Percentiles rank a stretch among this genome's conserved stretches.
phyloP scores from a whole-genome alignment of 2,797 vertebrate genomes.

The Taenioides sp. region DNA sequence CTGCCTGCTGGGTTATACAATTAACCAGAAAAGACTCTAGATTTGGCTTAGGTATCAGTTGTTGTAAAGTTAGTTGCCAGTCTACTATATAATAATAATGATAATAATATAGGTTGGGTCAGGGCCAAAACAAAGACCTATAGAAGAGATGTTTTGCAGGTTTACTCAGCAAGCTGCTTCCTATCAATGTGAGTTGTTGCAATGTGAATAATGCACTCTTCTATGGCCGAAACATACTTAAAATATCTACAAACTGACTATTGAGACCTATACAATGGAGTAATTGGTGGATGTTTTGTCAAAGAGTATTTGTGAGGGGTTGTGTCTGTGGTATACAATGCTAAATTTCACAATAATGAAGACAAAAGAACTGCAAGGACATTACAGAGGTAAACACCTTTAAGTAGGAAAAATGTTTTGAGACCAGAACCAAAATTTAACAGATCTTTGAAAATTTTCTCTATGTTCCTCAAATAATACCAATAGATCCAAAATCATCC shows the following conservation, averaged over 20 bases:
- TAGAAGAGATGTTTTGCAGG: slow-evolving; percentile 44
- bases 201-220: slow-evolving; percentile 24
- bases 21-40: slow-evolving; percentile 25
- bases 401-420: background rate
- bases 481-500: background rate
- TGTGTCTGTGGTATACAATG: slow-evolving; percentile 20
- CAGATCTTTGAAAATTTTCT: too few relatives aligned
- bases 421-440: too few relatives aligned
- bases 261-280: slow-evolving; percentile 20
- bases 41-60: slow-evolving; percentile 13
- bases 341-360: slow-evolving; percentile 1
- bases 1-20: slow-evolving; percentile 33
- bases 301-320: slow-evolving; percentile 14
- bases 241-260: slow-evolving; percentile 32
- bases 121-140: slow-evolving; percentile 35
- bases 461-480: background rate
- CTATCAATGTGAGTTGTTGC: slow-evolving; percentile 37
- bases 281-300: background rate
- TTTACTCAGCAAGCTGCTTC: slow-evolving; percentile 58
- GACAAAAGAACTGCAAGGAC: slow-evolving; percentile 19
- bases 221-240: slow-evolving; percentile 29
- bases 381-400: background rate
- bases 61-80: slow-evolving; percentile 14
- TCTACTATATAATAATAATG: background rate
- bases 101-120: slow-evolving; percentile 12